Base-by-base conservation (phyloP, 2,797 vertebrate genomes). In the Ibycter americanus region DNA sequence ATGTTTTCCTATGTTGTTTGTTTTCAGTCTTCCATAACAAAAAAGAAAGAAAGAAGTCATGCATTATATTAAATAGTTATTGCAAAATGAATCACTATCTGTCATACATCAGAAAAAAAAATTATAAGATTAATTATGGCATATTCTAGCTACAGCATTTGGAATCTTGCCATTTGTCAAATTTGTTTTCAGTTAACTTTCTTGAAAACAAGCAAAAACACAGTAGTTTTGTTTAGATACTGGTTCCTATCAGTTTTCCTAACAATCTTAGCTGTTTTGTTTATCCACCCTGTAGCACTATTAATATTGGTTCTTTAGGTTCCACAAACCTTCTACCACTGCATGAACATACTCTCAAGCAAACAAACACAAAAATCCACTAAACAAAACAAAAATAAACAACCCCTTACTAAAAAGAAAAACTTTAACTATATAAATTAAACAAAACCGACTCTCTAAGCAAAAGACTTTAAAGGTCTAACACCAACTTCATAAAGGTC, bases 71-170 rank as follows among this genome's bases (percentile, higher is more conserved):
- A 77, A 74, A 86, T 9, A 63, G 10, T 36, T 85, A 65, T 67
- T 92, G 78, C 36, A 78, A 96, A 96, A 94, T 73, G 15, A 93
- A 51, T 66, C 27, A n/a, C 61, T 78, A 79, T 80, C 62, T 89
- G 83, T 87, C 67, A 90, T 11, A 9, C 31, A 71, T 73, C 49
- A 85, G 42, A 66, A 89, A 91, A 89, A 91, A 80, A 89, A 94
- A 61, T 3, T 25, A 34, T 27, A 25, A 72, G 36, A 90, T 95
- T 51, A 85, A 93, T 90, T 87, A 84, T 26, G 17, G 12, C 27
- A 31, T 61, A 49, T 83, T 88, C 63, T 70, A 90, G 40, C 61
- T 74, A 66, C 55, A 73, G 36, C 32, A 26, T 71, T 83, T 89
- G 80, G 44, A 93, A 79, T 74, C 38, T 79, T 83, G 47, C 52